Evolutionary conservation across 2,113 vertebrate genomes (phyloP), one percentile per base, ranked within the genome.

Genomic region (Osmerus mordax): DNA sequence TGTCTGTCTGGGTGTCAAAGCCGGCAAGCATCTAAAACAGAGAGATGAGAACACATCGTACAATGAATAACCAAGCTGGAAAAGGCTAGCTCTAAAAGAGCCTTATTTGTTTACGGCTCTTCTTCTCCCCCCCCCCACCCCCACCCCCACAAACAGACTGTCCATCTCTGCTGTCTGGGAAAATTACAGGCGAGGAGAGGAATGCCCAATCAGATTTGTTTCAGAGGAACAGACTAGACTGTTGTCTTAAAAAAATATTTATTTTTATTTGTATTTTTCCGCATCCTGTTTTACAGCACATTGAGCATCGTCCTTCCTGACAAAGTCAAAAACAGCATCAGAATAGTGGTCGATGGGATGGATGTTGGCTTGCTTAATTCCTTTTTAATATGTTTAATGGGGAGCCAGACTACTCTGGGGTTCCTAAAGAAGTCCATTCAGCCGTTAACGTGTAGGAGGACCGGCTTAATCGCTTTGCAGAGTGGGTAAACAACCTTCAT

Each of bases 1-100:
- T 4, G 76, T 74, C 79, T 71, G 69, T 86, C 81, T 77, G 83
- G 88, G 87, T 95, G 94, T 95, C 93, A 93, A 95, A 95, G 92
- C 93, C 92, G 89, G 91, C 92, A 85, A 89, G 90, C 92, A 88
- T 89, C 93, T 81, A 82, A 73, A 82, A 78, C 73, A 82, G 59
- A 72, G 53, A 73, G 63, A 15, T 29, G 25, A 3, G 21, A 65
- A n/a, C 1, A n/a, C 36, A 16, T 23, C 32, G 3, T 41, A 23
- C 63, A 65, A 18, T 12, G 15, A 65, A 32, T 41, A 16, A 16
- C 63, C 9, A 4, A 41, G 41, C 63, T 47, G 29, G 18, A 65
- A 18, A n/a, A n/a, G n/a, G 47, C 63, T 3, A 5, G 18, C 25
- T 63, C 28, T 18, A 29, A 32, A 32, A 16, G 32, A 63, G 28